Evolutionary conservation across 2,888 invertebrate species (phyloP).

Genomic region (Chirona hameri): DNA sequence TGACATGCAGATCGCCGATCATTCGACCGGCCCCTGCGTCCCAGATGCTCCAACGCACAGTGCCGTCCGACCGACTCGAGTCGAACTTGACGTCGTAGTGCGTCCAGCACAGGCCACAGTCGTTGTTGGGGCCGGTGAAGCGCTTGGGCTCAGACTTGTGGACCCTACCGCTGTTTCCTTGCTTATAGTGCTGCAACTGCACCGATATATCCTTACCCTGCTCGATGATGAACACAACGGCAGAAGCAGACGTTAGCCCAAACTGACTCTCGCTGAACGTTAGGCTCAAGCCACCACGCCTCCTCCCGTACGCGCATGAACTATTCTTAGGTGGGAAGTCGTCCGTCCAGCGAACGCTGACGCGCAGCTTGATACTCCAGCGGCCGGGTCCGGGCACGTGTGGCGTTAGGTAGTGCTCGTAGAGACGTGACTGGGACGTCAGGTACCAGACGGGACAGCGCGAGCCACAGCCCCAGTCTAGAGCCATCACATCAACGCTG

Average conservation of each 20-base stretch:
- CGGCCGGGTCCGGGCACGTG: not conserved
- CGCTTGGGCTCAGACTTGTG: not conserved
- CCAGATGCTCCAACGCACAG: not conserved
- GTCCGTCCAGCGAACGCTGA: constrained; percentile 7
- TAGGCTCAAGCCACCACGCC: not conserved
- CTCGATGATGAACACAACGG: not conserved
- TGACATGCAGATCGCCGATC: not conserved
- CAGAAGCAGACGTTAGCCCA: not conserved
- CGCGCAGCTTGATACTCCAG: not conserved
- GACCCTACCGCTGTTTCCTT: not conserved
- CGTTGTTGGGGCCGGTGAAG: constrained; percentile 5
- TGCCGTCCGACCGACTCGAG: not conserved
- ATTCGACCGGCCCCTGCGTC: not conserved
- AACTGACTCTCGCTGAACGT: constrained; percentile 5
- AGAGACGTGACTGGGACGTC: not conserved
- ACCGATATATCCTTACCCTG: not conserved
- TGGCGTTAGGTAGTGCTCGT: constrained; percentile 1
- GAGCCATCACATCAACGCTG: not conserved
- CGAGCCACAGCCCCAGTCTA: not conserved
- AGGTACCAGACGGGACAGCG: constrained; percentile 25
- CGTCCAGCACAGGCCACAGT: constrained; percentile 8
- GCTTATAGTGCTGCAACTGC: not conserved
- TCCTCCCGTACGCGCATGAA: not conserved
- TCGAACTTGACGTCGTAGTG: not conserved
- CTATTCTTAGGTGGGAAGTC: not conserved